Conservation (phyloP, 2,888 invertebrate species). For the Drosophila nr. perissopoda region DNA sequence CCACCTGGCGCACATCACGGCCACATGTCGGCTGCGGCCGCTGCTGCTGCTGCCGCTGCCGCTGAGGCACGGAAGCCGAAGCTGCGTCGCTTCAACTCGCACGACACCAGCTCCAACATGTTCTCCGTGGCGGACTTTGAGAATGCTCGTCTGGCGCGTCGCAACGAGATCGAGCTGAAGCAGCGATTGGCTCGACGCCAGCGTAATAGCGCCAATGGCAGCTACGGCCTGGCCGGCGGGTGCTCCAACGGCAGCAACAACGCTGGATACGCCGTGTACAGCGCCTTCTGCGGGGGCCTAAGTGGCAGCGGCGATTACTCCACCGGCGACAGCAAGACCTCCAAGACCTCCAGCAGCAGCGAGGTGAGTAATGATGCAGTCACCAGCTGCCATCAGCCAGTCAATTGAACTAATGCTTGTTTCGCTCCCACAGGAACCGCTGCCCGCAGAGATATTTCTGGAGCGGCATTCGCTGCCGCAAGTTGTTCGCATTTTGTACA, state of each 20-base stretch:
- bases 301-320: conserved; percentile 83
- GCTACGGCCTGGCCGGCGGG: conserved; percentile 65
- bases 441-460: conserved; percentile 84
- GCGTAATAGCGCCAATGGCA: conserved; percentile 82
- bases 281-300: conserved; percentile 65
- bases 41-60: conserved; percentile 46
- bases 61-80: conserved; percentile 84
- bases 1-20: conserved; percentile 68
- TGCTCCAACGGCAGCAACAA: conserved; percentile 8
- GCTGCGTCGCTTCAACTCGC: conserved; percentile 84
- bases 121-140: conserved; percentile 85
- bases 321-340: conserved; percentile 85
- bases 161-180: conserved; percentile 85
- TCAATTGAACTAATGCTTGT: not conserved
- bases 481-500: conserved; percentile 82
- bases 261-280: conserved; percentile 30
- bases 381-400: too few relatives aligned
- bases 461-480: conserved; percentile 84
- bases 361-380: conserved; percentile 72
- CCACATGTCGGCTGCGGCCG: conserved; percentile 51
- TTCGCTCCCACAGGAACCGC: conserved; percentile 69
- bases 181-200: conserved; percentile 83
- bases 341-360: conserved; percentile 83
- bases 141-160: conserved; percentile 84
- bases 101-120: conserved; percentile 85